A percentile compares a stretch with the other conserved stretches of the same genome.
These are phyloP conservation scores for Cynoglossus semilaevis DNA, from an alignment of 2,113 vertebrate genomes.

Conservation along the genomic window DNA sequence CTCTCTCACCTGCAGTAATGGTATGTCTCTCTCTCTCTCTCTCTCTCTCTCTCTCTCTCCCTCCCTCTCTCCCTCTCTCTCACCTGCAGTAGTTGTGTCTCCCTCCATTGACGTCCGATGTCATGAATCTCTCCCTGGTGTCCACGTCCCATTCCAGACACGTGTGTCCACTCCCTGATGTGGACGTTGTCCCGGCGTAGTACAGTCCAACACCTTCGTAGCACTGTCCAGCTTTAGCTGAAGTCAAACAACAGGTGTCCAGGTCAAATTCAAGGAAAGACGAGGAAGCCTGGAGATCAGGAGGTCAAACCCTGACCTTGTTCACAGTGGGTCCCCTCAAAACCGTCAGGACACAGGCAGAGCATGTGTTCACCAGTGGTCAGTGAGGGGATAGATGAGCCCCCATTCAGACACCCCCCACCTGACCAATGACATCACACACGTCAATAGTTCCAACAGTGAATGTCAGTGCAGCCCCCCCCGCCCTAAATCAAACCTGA, in stretches of 20 bases:
- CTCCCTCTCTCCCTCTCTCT: too few species aligned
- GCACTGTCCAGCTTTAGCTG: constrained; percentile 39
- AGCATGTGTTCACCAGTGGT: constrained; percentile 32
- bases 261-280: too few species aligned
- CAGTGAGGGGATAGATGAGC: constrained; percentile 30
- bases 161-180: constrained; percentile 40
- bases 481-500: too few species aligned
- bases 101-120: constrained; percentile 35
- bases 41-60: too few species aligned
- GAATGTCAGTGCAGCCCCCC: too few species aligned
- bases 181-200: constrained; percentile 58
- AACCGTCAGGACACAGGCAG: constrained; percentile 58
- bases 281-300: too few species aligned
- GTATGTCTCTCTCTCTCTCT: constrained; percentile 56
- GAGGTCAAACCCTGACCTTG: constrained; percentile 38
- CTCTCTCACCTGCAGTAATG: constrained; percentile 66
- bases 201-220: constrained; percentile 53
- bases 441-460: too few species aligned
- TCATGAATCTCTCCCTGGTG: constrained; percentile 25
- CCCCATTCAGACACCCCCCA: constrained; percentile 60
- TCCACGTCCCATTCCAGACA: constrained; percentile 61
- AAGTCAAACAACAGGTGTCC: neutral
- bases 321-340: constrained; percentile 61
- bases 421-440: neutral
- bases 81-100: constrained; percentile 79